These are phyloP conservation scores for Marcusenius ussheri DNA, from an alignment of 2,113 vertebrate species.

Conservation along the genomic window DNA sequence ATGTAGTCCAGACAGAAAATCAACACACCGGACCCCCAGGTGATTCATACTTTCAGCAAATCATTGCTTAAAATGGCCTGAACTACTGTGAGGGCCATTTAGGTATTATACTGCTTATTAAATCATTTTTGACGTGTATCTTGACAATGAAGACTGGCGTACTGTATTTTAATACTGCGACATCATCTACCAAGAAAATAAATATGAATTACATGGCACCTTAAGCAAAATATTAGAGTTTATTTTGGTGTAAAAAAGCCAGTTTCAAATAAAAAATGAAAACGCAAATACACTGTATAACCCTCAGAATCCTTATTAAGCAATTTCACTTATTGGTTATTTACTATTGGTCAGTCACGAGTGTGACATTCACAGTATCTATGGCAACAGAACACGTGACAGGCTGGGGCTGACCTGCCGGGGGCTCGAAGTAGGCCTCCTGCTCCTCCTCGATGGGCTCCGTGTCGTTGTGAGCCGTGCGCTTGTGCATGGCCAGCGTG, in stretches of 20 bases:
- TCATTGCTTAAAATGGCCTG: background rate
- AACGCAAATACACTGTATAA: background rate
- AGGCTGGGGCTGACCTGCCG: slow-evolving; percentile 66
- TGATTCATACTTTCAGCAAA: slow-evolving; percentile 2
- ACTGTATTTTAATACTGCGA: background rate
- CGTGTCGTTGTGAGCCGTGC: slow-evolving; percentile 73
- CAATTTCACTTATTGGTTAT: background rate
- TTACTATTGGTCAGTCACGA: too few species aligned
- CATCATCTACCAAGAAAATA: background rate
- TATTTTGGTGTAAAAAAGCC: background rate
- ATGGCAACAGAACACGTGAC: background rate
- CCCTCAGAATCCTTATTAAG: background rate
- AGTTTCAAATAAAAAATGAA: background rate
- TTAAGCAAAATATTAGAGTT: background rate
- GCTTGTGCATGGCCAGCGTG: slow-evolving; percentile 75
- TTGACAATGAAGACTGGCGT: background rate
- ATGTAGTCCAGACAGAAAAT: background rate
- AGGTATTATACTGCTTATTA: background rate
- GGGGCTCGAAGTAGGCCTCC: slow-evolving; percentile 90
- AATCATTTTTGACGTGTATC: background rate
- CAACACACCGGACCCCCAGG: background rate
- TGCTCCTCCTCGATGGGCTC: slow-evolving; percentile 82
- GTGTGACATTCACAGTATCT: background rate
- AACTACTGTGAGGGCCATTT: background rate
- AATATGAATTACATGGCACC: background rate